Conservation (phyloP, 2,797 vertebrate species). For the Sebastes iracundus region DNA sequence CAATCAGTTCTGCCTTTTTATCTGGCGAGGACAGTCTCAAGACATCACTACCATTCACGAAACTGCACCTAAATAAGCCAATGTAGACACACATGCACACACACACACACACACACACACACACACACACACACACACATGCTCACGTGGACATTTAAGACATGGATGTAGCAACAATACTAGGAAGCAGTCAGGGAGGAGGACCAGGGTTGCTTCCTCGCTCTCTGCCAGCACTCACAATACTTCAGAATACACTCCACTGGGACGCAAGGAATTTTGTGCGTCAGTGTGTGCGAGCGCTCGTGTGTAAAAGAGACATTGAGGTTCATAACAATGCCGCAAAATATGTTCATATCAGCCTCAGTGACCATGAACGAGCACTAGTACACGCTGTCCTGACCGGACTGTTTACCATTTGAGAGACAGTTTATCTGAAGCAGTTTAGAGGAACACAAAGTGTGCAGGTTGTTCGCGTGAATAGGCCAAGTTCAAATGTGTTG, state of each 20-base stretch:
- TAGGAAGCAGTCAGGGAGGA: constrained; percentile 75
- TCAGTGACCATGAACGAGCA: not conserved
- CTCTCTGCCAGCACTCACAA: constrained; percentile 43
- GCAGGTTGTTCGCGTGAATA: not conserved
- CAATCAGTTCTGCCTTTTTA: not conserved
- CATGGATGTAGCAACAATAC: constrained; percentile 71
- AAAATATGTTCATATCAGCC: constrained; percentile 12
- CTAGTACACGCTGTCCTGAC: not conserved
- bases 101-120: not conserved
- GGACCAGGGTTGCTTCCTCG: constrained; percentile 69
- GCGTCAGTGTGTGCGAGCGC: constrained; percentile 20
- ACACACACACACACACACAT: not conserved
- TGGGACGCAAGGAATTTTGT: constrained; percentile 63
- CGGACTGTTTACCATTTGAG: not conserved
- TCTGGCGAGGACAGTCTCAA: not conserved
- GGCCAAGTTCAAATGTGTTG: not conserved
- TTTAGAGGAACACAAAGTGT: not conserved
- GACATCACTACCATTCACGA: not conserved
- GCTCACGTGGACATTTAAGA: constrained; percentile 30
- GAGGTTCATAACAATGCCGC: constrained; percentile 29
- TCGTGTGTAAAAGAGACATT: constrained; percentile 38
- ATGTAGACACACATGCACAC: not conserved
- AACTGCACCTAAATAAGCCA: not conserved
- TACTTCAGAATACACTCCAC: constrained; percentile 41
- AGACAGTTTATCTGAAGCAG: not conserved